Evolutionary conservation across 1,140 invertebrate genomes (phyloP).

Genomic region (Nephotettix cincticeps): DNA sequence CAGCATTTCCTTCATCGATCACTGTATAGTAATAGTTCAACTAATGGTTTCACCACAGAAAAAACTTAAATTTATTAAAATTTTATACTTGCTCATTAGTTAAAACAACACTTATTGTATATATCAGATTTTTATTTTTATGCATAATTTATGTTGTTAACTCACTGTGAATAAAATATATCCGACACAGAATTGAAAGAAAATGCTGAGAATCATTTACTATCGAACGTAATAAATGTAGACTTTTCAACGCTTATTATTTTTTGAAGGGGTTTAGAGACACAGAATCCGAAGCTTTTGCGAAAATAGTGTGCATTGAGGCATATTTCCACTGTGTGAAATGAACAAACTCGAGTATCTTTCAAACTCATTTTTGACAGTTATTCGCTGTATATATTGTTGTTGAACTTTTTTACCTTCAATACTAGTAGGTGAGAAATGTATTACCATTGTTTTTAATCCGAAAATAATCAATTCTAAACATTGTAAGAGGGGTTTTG

Average conservation of each 20-base stretch:
- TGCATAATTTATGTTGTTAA: not conserved
- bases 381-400: not conserved
- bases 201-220: not conserved
- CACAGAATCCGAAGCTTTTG: not conserved
- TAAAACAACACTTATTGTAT: not conserved
- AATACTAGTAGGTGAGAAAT: not conserved
- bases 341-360: not conserved
- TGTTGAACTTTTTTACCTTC: not conserved
- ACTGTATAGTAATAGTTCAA: not conserved
- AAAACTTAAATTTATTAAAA: not conserved
- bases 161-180: not conserved
- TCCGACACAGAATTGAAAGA: not conserved
- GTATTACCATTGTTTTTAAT: not conserved
- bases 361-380: not conserved
- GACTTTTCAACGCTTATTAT: not conserved
- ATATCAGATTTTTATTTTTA: not conserved
- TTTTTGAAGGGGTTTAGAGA: slow-evolving; percentile 2
- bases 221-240: not conserved
- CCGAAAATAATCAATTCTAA: too few relatives aligned
- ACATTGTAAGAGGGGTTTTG: too few relatives aligned
- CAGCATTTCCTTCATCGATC: not conserved
- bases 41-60: not conserved
- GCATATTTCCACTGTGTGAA: too few relatives aligned
- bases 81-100: not conserved
- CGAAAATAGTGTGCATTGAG: not conserved